A percentile compares a stretch with the other conserved stretches of the same genome.
phyloP scores from a whole-genome alignment of 2,888 invertebrate genomes.

The Stictocephala bisonia region DNA sequence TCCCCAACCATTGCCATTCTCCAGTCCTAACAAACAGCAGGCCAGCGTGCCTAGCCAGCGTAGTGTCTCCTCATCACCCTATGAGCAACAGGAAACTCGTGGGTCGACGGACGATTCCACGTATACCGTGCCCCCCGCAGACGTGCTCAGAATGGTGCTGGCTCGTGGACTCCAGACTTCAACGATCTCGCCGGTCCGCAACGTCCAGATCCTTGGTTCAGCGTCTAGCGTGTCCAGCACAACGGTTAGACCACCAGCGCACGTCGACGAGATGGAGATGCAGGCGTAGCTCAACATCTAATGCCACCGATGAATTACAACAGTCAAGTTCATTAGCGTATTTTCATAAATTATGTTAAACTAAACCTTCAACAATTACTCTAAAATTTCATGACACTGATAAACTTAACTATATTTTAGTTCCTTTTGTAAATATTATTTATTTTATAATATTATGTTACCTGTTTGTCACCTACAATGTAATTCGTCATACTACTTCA shows the following conservation, averaged over 20 bases:
- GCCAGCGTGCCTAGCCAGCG: not conserved
- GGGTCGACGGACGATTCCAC: conserved; percentile 47
- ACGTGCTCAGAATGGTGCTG: conserved; percentile 58
- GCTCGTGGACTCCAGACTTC: conserved; percentile 48
- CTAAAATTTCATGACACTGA: too few relatives aligned
- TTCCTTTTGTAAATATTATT: too few relatives aligned
- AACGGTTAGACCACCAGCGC: conserved; percentile 14
- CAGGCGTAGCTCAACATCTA: conserved; percentile 14
- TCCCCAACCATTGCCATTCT: conserved; percentile 35
- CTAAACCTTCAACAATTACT: too few relatives aligned
- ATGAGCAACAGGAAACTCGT: conserved; percentile 46
- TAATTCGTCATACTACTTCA: too few relatives aligned
- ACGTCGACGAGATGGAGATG: conserved; percentile 35
- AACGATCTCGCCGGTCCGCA: conserved; percentile 54
- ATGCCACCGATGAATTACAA: too few relatives aligned
- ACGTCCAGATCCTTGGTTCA: conserved; percentile 57
- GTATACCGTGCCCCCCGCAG: conserved; percentile 52
- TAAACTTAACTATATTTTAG: too few relatives aligned
- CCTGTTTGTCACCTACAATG: too few relatives aligned
- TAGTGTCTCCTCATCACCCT: conserved; percentile 13
- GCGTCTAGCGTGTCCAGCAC: conserved; percentile 49
- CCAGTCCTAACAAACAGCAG: conserved; percentile 37
- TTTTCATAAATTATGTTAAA: too few relatives aligned
- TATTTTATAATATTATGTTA: too few relatives aligned
- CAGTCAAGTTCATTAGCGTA: too few relatives aligned